phyloP scores from a whole-genome alignment of 2,797 vertebrate genomes.

The Scolopax bukidnonensis region DNA sequence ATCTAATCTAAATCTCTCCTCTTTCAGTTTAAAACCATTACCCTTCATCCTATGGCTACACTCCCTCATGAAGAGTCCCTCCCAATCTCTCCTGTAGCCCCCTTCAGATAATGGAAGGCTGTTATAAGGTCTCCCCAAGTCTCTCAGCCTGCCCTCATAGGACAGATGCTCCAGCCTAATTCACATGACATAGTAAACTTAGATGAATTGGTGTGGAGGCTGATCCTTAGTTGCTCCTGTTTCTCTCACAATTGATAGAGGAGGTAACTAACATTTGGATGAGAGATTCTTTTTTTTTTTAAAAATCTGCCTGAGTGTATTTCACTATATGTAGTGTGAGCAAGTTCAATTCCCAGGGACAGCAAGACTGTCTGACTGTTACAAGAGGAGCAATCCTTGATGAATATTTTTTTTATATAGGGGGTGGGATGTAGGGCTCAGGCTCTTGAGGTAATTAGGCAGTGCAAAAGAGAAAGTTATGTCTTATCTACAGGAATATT shows the following conservation, averaged over 20 bases:
- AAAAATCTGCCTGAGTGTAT: neutral
- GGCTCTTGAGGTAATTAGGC: neutral
- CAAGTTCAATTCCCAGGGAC: fast-evolving
- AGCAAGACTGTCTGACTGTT: neutral
- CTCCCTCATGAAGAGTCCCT: too few relatives aligned
- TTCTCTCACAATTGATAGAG: neutral
- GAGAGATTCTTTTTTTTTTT: neutral
- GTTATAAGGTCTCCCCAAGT: too few relatives aligned
- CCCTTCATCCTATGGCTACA: too few relatives aligned
- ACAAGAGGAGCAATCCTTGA: neutral
- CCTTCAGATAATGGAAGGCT: too few relatives aligned
- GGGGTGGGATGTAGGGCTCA: neutral
- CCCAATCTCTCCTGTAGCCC: too few relatives aligned
- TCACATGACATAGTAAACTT: neutral
- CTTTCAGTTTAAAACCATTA: too few relatives aligned
- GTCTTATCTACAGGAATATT: neutral
- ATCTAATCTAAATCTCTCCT: too few relatives aligned
- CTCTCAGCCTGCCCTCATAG: too few relatives aligned
- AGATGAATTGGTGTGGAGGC: fast-evolving
- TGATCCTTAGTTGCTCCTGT: neutral
- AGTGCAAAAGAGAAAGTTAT: neutral
- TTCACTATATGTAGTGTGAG: neutral
- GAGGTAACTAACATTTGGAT: neutral
- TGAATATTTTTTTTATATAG: neutral
- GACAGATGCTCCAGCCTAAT: too few relatives aligned